Evolutionary conservation across 2,888 invertebrate genomes (phyloP).

Genomic region (Andrena haemorrhoa): DNA sequence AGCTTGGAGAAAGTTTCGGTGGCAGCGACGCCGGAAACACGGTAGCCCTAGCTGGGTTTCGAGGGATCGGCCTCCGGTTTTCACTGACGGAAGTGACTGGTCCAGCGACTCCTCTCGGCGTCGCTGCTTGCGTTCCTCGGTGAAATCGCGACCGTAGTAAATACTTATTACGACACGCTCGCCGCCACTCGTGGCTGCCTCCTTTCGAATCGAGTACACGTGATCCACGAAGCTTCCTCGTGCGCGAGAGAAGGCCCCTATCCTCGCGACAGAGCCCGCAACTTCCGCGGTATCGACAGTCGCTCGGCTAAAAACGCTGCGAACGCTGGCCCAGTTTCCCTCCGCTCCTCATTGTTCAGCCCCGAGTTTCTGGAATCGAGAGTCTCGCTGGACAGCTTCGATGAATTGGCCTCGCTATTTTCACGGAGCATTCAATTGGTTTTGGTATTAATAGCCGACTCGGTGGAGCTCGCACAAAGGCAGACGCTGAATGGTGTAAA

Average conservation of each 20-base stretch:
- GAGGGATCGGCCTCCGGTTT: slow-evolving; percentile 44
- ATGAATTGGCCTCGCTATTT: slow-evolving; percentile 24
- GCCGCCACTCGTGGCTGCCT: slow-evolving; percentile 13
- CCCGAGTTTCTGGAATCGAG: slow-evolving; percentile 12
- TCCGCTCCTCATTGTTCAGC: slow-evolving; percentile 19
- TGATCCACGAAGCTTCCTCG: slow-evolving; percentile 2
- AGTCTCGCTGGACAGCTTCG: slow-evolving; percentile 27
- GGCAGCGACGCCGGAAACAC: slow-evolving; percentile 44
- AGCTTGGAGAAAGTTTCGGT: slow-evolving; percentile 63
- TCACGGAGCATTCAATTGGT: slow-evolving; percentile 34
- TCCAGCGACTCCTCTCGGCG: slow-evolving; percentile 10
- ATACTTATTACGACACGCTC: slow-evolving; percentile 38
- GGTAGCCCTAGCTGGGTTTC: slow-evolving; percentile 24
- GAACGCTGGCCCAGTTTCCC: slow-evolving; percentile 28
- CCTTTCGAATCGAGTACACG: slow-evolving; percentile 28
- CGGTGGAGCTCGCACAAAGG: not conserved
- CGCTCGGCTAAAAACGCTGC: not conserved
- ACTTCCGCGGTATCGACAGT: slow-evolving; percentile 12
- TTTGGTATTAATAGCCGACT: slow-evolving; percentile 41
- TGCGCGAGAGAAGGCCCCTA: not conserved
- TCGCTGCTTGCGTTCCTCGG: slow-evolving; percentile 24
- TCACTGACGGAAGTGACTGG: slow-evolving; percentile 51
- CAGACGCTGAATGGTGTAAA: no score
- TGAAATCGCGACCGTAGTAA: slow-evolving; percentile 39
- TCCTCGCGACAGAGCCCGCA: not conserved